Base-by-base conservation (phyloP, 2,113 vertebrate genomes). In the Tachycineta bicolor region DNA sequence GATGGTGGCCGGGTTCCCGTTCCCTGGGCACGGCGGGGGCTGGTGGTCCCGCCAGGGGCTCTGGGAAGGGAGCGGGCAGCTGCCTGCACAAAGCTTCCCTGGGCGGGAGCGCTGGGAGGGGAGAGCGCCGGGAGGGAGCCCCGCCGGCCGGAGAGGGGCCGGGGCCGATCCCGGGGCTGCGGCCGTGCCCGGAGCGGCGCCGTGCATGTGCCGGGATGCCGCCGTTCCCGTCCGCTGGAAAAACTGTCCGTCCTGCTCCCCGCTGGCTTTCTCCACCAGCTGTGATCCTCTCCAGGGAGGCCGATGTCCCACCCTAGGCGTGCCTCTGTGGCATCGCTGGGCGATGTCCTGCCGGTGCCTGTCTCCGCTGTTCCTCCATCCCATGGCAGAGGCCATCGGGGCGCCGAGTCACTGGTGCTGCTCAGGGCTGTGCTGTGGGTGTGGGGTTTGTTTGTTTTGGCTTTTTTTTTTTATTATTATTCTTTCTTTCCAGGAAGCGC, bases 371-470 rank as follows among this genome's bases (percentile, higher is more conserved):
- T 31, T 26, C 39, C 25, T 60, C 37, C 0, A 1, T 63, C 43
- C 86, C 15, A 0, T 24, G 62, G 70, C 75, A 44, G 50, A 55
- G 59, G 29, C 41, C 24, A 1, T 1, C 31, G 60, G 74, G n/a
- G 11, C 1, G 0, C 1, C 1, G 56, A 79, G 86, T 90, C 22
- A 3, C 31, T 62, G 60, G 83, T 73, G 89, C 53, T 1, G 1
- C 93, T 60, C 67, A 2, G 62, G 44, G 62, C 34, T 76, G 65
- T 52, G 86, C 67, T 86, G 49, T 73, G 86, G 83, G 56, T 73
- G 83, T 85, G 52, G 44, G 55, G 46, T 68, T 90, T 68, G 78
- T 94, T 96, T 96, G 76, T 10, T 95, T 96, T 80, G 87, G 63
- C 26, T n/a, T 69, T 50, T 47, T 44, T 52, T 59, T 49, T 28